Conservation (phyloP, 2,113 vertebrate species). For the Paracanthobrama guichenoti region DNA sequence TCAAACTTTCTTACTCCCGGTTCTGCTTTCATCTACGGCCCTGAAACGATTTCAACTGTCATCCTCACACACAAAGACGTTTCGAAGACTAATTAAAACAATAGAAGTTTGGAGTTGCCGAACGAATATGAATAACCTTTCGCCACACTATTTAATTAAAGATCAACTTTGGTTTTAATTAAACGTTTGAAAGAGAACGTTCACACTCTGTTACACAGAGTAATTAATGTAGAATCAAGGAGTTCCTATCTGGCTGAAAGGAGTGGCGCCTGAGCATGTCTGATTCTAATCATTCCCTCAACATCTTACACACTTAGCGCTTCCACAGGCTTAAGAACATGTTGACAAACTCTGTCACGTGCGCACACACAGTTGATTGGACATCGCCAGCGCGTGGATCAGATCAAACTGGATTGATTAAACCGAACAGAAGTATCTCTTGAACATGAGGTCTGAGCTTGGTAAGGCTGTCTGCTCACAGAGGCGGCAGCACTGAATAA, state of each 20-base stretch:
- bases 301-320: slow-evolving; percentile 26
- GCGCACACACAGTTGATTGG: not conserved
- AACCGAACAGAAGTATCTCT: slow-evolving; percentile 22
- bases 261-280: slow-evolving; percentile 28
- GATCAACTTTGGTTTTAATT: slow-evolving; percentile 68
- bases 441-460: not conserved
- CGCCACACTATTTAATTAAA: slow-evolving; percentile 63
- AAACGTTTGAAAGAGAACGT: slow-evolving; percentile 56
- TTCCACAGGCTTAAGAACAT: slow-evolving; percentile 23
- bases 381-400: not conserved
- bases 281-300: slow-evolving; percentile 47
- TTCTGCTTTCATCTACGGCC: not conserved
- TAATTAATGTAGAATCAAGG: slow-evolving; percentile 67
- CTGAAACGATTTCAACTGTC: slow-evolving; percentile 27
- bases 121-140: slow-evolving; percentile 57
- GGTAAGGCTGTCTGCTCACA: not conserved
- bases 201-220: slow-evolving; percentile 65
- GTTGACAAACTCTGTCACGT: slow-evolving; percentile 16
- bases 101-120: slow-evolving; percentile 57
- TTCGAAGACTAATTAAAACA: slow-evolving; percentile 62
- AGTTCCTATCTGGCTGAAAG: slow-evolving; percentile 55
- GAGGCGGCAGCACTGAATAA: slow-evolving; percentile 7
- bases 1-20: not conserved
- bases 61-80: slow-evolving; percentile 41
- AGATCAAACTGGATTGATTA: slow-evolving; percentile 24